Percentiles rank a stretch among this genome's conserved stretches.
phyloP scores from a whole-genome alignment of 1,140 invertebrate species.

The Amphibalanus amphitrite region DNA sequence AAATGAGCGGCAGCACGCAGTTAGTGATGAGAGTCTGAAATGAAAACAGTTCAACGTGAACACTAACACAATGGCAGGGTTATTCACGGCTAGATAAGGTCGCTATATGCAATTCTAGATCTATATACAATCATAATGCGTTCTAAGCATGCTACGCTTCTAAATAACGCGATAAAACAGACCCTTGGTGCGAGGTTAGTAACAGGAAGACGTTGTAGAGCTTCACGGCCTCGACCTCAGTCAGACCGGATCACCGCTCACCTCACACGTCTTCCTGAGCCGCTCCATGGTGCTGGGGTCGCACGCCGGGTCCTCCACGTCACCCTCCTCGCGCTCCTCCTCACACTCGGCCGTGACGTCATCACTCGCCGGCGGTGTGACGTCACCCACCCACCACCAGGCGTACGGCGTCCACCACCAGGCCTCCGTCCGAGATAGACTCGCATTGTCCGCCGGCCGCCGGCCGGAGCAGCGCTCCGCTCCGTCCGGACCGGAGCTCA shows the following conservation, averaged over 20 bases:
- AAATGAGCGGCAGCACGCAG: constrained; percentile 44
- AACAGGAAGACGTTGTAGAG: too few relatives aligned
- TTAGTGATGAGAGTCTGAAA: constrained; percentile 44
- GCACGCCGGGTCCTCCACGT: background rate
- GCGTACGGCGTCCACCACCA: background rate
- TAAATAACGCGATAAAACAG: too few relatives aligned
- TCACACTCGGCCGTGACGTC: background rate
- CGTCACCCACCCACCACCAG: background rate
- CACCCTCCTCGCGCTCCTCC: background rate
- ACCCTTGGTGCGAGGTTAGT: too few relatives aligned
- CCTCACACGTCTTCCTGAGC: background rate
- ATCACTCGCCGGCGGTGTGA: background rate
- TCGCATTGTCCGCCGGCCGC: background rate
- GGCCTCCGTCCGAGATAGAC: background rate
- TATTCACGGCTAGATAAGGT: too few relatives aligned
- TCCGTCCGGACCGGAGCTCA: background rate
- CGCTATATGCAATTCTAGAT: too few relatives aligned
- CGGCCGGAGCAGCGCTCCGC: background rate
- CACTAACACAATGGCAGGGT: too few relatives aligned
- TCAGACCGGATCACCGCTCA: too few relatives aligned
- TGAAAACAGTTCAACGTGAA: too few relatives aligned
- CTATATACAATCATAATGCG: too few relatives aligned
- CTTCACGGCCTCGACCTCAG: too few relatives aligned
- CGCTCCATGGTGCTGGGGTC: background rate
- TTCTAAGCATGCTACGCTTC: too few relatives aligned